These are phyloP conservation scores for Vireo altiloquus DNA, from an alignment of 2,113 vertebrate species.

Conservation along the genomic window DNA sequence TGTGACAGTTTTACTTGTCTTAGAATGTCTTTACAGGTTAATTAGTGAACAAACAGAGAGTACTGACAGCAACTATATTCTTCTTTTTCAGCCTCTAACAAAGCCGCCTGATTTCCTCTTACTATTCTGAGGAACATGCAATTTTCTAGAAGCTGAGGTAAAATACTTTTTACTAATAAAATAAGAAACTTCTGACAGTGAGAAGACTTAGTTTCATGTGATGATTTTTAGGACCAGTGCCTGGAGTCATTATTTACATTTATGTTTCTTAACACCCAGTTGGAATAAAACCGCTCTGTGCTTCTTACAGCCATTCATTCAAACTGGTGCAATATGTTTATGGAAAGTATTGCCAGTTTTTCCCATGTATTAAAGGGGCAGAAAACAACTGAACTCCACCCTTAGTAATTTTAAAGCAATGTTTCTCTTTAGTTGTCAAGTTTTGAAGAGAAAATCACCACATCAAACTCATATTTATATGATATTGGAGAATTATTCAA, in stretches of 20 bases:
- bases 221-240: background rate
- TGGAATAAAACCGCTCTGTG: background rate
- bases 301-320: background rate
- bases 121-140: background rate
- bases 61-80: background rate
- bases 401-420: background rate
- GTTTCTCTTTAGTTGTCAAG: background rate
- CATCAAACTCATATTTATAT: background rate
- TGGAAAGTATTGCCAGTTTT: background rate
- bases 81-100: background rate
- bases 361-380: background rate
- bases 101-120: background rate
- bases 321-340: background rate
- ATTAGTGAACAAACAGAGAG: background rate
- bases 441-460: background rate
- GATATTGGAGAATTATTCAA: background rate
- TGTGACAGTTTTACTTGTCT: background rate
- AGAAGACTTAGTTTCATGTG: background rate
- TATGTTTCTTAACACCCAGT: background rate
- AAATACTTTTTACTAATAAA: background rate
- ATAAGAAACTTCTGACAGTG: background rate
- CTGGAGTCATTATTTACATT: background rate
- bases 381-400: background rate
- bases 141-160: background rate
- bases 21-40: background rate